These are phyloP conservation scores for Apodemus speciosus DNA, from an alignment of 2,113 vertebrate genomes.

Conservation along the genomic window DNA sequence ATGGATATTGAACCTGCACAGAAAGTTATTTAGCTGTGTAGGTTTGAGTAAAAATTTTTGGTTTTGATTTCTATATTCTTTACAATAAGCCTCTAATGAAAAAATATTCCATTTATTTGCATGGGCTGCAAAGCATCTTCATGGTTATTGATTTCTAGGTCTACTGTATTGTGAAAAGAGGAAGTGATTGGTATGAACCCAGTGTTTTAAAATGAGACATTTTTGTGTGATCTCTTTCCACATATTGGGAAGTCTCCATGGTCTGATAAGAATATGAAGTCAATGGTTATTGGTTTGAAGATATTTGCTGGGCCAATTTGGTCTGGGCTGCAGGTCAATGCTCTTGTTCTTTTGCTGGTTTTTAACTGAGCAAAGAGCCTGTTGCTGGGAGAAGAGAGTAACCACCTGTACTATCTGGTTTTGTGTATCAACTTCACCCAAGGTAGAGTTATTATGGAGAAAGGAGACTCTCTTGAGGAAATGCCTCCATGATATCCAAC, in stretches of 20 bases:
- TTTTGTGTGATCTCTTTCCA: background rate
- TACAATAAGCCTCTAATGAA: background rate
- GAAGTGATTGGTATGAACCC: no score
- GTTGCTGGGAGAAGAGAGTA: no score
- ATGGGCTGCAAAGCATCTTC: background rate
- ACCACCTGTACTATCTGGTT: no score
- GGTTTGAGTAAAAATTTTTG: background rate
- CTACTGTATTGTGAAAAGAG: background rate
- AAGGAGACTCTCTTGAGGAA: no score
- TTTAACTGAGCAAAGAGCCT: background rate
- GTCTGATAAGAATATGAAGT: background rate
- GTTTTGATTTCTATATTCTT: background rate
- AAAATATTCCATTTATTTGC: background rate
- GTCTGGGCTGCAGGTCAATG: background rate
- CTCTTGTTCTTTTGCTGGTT: background rate
- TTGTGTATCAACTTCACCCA: no score
- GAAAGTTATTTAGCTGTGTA: background rate
- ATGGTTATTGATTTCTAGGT: background rate
- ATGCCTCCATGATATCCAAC: no score
- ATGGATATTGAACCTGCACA: background rate
- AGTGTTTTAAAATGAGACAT: background rate
- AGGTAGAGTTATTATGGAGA: no score
- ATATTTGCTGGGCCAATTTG: background rate
- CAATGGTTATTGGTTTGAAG: no score
- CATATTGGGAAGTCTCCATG: background rate